Conservation (phyloP, 2,888 invertebrate species). For the Drosophila conformis region DNA sequence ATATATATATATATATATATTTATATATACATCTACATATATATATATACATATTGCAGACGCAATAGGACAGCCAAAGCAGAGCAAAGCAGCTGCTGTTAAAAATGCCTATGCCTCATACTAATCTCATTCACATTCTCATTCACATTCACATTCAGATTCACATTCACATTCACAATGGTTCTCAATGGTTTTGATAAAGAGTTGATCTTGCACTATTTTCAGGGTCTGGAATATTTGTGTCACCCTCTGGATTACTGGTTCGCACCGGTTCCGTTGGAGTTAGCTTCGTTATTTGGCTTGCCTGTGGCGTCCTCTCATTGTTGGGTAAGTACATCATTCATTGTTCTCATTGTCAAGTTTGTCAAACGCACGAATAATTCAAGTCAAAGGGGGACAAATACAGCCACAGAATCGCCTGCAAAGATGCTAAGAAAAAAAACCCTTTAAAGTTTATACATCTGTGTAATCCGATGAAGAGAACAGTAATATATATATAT, state of each 20-base stretch:
- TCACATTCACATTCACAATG: neutral
- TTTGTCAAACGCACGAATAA: neutral
- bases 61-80: neutral
- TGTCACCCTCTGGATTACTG: conserved; percentile 97
- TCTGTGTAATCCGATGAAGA: neutral
- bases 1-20: too few relatives aligned
- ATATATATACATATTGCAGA: neutral
- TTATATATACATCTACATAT: neutral
- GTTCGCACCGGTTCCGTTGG: conserved; percentile 97
- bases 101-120: neutral
- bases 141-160: neutral
- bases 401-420: neutral
- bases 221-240: conserved; percentile 98
- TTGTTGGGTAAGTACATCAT: conserved; percentile 90
- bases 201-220: neutral
- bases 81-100: neutral
- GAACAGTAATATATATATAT: neutral
- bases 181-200: neutral
- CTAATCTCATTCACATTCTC: neutral
- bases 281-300: conserved; percentile 97
- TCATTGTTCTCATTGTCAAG: neutral
- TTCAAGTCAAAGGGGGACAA: neutral
- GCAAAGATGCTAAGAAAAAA: too few relatives aligned
- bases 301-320: conserved; percentile 95
- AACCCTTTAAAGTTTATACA: too few relatives aligned